Base-by-base conservation (phyloP, 2,797 vertebrate species). In the Moxostoma hubbsi region DNA sequence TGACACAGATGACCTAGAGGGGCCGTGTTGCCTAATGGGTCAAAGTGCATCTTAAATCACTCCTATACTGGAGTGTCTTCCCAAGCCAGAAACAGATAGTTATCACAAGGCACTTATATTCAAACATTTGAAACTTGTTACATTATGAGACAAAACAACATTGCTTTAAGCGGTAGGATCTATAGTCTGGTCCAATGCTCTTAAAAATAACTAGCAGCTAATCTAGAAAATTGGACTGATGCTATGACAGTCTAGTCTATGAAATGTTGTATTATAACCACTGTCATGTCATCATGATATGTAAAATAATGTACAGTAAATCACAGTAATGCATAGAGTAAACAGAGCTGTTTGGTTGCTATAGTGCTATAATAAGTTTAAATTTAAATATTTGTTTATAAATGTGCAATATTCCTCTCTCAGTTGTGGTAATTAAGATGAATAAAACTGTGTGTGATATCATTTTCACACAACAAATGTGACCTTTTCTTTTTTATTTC, bases 1-100 rank as follows among this genome's bases (percentile, higher is more conserved):
- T 90, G 91, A 93, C 91, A 89, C 87, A 57, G 63, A 81, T 80
- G 88, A 90, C 91, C 92, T 88, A 81, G 0, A 85, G 89, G 49
- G 85, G 88, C 86, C 85, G 55, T 16, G 86, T 77, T 90, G 86
- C 87, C 85, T 87, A 87, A 79, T 83, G 84, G 93, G 92, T 93
- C 93, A 90, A 86, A 89, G 87, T 85, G 85, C 67, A 82, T 85
- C 88, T 87, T 78, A 89, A 92, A 92, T 93, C 90, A 89, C 86
- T 93, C 87, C 92, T 91, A 92, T 90, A 89, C 84, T 55, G 51
- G 54, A 62, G 81, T 79, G 73, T 81, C 82, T 84, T 90, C 89
- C 86, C 87, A 90, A 84, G 67, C 47, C 18, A 18, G 55, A 65
- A 73, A 57, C 24, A 71, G 58, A 59, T 63, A 47, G 61, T 73